phyloP scores from a whole-genome alignment of 2,888 invertebrate genomes.

The Brachyopa scutellaris region DNA sequence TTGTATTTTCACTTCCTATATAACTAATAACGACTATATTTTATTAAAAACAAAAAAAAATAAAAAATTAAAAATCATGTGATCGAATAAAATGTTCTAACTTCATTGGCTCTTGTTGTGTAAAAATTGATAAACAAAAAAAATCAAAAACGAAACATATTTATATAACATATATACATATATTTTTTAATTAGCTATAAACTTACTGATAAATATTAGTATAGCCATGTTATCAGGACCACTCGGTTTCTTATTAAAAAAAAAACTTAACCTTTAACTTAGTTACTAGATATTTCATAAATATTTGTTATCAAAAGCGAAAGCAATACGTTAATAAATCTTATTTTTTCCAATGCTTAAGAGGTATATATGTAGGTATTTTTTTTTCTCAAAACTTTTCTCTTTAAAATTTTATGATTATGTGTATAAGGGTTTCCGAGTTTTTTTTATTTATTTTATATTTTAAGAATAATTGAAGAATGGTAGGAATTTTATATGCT shows the following conservation, averaged over 20 bases:
- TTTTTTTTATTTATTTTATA: no score
- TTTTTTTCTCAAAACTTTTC: background rate
- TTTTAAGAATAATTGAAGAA: background rate
- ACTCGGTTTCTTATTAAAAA: conserved; percentile 53
- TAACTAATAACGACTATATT: conserved; percentile 35
- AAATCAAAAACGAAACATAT: conserved; percentile 53
- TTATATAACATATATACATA: conserved; percentile 48
- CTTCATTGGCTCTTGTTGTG: conserved; percentile 64
- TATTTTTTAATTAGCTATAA: conserved; percentile 63
- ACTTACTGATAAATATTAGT: conserved; percentile 41
- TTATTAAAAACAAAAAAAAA: conserved; percentile 20
- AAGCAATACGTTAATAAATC: conserved; percentile 24
- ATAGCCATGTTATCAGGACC: conserved; percentile 45
- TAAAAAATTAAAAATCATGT: conserved; percentile 55
- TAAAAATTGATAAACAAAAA: conserved; percentile 11
- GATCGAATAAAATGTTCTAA: conserved; percentile 70
- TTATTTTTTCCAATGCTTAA: background rate
- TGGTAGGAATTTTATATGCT: conserved; percentile 15
- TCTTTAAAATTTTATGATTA: no score
- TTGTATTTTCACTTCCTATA: conserved; percentile 45
- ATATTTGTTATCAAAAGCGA: conserved; percentile 8
- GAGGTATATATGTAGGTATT: background rate
- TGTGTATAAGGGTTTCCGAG: no score
- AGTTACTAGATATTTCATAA: conserved; percentile 10
- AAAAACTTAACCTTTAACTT: background rate